phyloP scores from a whole-genome alignment of 37 sponge, comb jelly and placozoan genomes.

The Mnemiopsis leidyi region DNA sequence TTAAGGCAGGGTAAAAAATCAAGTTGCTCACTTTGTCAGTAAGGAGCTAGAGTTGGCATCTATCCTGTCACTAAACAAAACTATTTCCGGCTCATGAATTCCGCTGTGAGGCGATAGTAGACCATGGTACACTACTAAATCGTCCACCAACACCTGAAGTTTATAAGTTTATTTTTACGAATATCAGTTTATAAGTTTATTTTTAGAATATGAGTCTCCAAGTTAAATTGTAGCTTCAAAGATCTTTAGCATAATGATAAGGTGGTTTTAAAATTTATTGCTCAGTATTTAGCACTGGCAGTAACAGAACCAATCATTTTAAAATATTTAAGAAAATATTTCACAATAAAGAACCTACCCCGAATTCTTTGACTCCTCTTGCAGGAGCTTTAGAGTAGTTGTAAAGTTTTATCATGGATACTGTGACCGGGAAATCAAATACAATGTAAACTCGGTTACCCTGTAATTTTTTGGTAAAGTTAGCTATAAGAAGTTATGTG shows the following conservation, averaged over 20 bases:
- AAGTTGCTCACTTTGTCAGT: background rate
- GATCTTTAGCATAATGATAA: no score
- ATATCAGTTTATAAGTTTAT: no score
- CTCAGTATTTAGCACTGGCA: no score
- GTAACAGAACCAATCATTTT: no score
- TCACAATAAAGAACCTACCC: constrained; percentile 66
- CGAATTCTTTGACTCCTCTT: constrained; percentile 88
- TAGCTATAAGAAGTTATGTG: no score
- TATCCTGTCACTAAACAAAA: constrained; percentile 2
- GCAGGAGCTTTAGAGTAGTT: constrained; percentile 88
- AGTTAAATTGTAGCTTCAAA: no score
- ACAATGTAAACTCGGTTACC: constrained; percentile 82
- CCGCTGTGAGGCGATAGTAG: constrained; percentile 65
- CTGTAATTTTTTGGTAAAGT: no score
- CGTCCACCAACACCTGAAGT: constrained; percentile 85
- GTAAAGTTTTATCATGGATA: constrained; percentile 81
- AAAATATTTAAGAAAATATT: no score
- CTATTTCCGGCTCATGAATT: background rate
- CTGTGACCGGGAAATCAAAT: constrained; percentile 78
- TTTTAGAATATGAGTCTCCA: no score
- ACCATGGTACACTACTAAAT: constrained; percentile 80
- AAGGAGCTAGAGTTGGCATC: background rate
- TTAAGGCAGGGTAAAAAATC: background rate
- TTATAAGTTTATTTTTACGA: no score
- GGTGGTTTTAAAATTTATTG: no score